A percentile compares a stretch with the other conserved stretches of the same genome.
Conservation (phyloP, 1,140 invertebrate genomes). For the Ceratoteleas bidentatus region DNA sequence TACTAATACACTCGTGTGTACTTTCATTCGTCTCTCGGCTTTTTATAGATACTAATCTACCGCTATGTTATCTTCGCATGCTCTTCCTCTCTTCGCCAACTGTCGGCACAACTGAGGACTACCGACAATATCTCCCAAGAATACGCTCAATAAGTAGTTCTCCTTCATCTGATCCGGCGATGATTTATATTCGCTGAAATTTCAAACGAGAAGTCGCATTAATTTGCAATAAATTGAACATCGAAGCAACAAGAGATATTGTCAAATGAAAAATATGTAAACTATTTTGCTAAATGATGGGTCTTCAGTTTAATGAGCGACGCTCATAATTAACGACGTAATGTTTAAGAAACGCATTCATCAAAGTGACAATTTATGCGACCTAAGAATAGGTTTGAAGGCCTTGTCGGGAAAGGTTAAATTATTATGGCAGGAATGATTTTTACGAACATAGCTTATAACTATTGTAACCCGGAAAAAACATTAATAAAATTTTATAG, state of each 20-base stretch:
- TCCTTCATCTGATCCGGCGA: conserved; percentile 88
- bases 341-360: too few relatives aligned
- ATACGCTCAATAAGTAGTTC: conserved; percentile 90
- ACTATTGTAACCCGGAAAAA: too few relatives aligned
- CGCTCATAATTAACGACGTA: too few relatives aligned
- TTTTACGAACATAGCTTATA: too few relatives aligned
- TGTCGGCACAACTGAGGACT: conserved; percentile 89
- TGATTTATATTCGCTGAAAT: conserved; percentile 88
- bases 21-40: conserved; percentile 8
- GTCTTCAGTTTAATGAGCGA: not conserved
- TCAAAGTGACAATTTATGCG: too few relatives aligned
- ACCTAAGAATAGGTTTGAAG: too few relatives aligned
- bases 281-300: not conserved
- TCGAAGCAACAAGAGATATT: not conserved
- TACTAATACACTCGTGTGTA: conserved; percentile 12
- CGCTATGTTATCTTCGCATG: conserved; percentile 75
- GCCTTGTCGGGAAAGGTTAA: too few relatives aligned
- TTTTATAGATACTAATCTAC: conserved; percentile 55
- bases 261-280: not conserved
- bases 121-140: conserved; percentile 90
- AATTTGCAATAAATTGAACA: conserved; percentile 12
- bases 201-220: conserved; percentile 6
- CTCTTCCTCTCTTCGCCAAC: conserved; percentile 86
- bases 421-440: too few relatives aligned
- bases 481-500: too few relatives aligned